Conservation (phyloP, 2,888 invertebrate species). For the Eupithecia dodoneata region DNA sequence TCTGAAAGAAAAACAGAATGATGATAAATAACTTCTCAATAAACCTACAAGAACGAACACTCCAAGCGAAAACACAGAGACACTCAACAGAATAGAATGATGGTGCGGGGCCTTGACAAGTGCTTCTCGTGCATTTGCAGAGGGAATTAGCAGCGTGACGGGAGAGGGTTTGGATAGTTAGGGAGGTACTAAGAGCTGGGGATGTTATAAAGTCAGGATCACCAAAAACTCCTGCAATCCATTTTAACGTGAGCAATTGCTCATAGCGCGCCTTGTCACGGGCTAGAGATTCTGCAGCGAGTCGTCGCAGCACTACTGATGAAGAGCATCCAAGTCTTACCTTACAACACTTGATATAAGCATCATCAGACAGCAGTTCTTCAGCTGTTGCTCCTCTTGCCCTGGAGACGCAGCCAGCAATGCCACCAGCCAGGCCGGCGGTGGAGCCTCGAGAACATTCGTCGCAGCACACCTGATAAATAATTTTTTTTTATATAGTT, state of each 20-base stretch:
- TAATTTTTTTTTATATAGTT: too few relatives aligned
- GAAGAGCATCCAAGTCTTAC: slow-evolving; percentile 48
- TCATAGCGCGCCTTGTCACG: too few relatives aligned
- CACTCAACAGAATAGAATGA: background rate
- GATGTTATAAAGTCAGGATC: too few relatives aligned
- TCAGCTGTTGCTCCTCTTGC: slow-evolving; percentile 56
- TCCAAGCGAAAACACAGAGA: background rate
- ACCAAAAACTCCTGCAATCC: too few relatives aligned
- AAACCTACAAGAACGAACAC: background rate
- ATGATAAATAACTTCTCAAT: background rate
- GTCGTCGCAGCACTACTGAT: slow-evolving; percentile 66
- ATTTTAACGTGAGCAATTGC: too few relatives aligned
- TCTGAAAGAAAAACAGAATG: slow-evolving; percentile 46
- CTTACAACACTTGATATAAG: slow-evolving; percentile 69
- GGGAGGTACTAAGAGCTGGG: too few relatives aligned
- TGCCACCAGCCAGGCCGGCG: slow-evolving; percentile 51
- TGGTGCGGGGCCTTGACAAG: too few relatives aligned
- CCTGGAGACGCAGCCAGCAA: slow-evolving; percentile 50
- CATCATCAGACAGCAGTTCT: slow-evolving; percentile 63
- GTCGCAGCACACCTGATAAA: slow-evolving; percentile 67
- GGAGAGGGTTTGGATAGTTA: too few relatives aligned
- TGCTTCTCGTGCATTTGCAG: too few relatives aligned
- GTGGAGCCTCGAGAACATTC: slow-evolving; percentile 60
- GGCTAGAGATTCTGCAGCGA: too few relatives aligned
- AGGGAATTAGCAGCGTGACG: too few relatives aligned